Percentiles rank a stretch among this genome's conserved stretches.
phyloP scores from a whole-genome alignment of 2,113 vertebrate genomes.

The Sarotherodon lohbergeri region DNA sequence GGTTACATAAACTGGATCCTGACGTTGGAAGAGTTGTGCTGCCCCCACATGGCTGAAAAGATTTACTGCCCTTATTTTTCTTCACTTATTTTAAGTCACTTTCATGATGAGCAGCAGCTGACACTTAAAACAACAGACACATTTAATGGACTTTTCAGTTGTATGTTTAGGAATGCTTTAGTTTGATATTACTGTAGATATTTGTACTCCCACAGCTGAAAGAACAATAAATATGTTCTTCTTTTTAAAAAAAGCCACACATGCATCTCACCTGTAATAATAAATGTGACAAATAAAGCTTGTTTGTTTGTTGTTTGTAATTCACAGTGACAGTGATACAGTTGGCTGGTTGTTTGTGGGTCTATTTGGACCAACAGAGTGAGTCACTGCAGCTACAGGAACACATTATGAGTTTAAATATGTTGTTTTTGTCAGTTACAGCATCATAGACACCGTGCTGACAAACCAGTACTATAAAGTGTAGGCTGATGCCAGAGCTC shows the following conservation, averaged over 20 bases:
- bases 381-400: background rate
- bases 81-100: background rate
- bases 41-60: constrained; percentile 23
- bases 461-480: accelerated
- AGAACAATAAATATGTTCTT: background rate
- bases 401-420: background rate
- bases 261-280: accelerated
- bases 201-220: background rate
- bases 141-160: background rate
- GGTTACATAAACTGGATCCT: constrained; percentile 17
- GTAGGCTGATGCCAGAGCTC: background rate
- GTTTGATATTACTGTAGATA: background rate
- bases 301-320: background rate
- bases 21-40: background rate
- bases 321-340: background rate
- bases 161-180: background rate
- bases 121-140: background rate
- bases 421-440: background rate
- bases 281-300: background rate
- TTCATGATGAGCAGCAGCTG: background rate
- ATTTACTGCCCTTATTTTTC: background rate
- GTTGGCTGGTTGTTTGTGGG: background rate
- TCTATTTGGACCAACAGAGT: background rate
- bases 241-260: background rate
- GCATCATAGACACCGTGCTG: background rate